Conservation (phyloP, 1,140 invertebrate genomes). For the Drosophila rufa region DNA sequence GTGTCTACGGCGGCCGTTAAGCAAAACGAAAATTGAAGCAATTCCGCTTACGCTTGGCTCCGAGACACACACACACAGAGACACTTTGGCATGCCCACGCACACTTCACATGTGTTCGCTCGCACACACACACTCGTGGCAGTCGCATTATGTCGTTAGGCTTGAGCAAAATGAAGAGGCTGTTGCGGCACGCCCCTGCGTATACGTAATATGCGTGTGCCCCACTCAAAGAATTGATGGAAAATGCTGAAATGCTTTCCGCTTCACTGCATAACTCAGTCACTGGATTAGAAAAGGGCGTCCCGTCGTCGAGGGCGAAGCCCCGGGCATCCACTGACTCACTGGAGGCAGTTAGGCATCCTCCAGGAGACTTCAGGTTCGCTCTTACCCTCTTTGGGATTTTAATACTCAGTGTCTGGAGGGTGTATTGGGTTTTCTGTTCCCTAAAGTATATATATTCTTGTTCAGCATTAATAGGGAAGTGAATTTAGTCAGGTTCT, state of each 20-base stretch:
- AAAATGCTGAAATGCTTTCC: slow-evolving; percentile 84
- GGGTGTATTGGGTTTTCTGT: neutral
- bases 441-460: neutral
- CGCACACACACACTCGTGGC: slow-evolving; percentile 12
- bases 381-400: slow-evolving; percentile 4
- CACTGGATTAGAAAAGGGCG: slow-evolving; percentile 83
- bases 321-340: slow-evolving; percentile 6
- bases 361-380: slow-evolving; percentile 43
- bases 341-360: slow-evolving; percentile 19
- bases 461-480: neutral
- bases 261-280: slow-evolving; percentile 82
- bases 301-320: slow-evolving; percentile 23
- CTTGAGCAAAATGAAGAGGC: slow-evolving; percentile 78
- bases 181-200: slow-evolving; percentile 75
- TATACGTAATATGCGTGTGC: slow-evolving; percentile 77
- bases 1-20: slow-evolving; percentile 80
- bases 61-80: slow-evolving; percentile 31
- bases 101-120: slow-evolving; percentile 12
- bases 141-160: slow-evolving; percentile 78
- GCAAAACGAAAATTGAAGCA: slow-evolving; percentile 83
- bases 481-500: neutral
- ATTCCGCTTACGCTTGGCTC: slow-evolving; percentile 60
- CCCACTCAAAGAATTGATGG: slow-evolving; percentile 71
- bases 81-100: slow-evolving; percentile 8
- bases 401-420: neutral